phyloP scores from a whole-genome alignment of 37 sponge, comb jelly and placozoan genomes.

The Beroe ovata region DNA sequence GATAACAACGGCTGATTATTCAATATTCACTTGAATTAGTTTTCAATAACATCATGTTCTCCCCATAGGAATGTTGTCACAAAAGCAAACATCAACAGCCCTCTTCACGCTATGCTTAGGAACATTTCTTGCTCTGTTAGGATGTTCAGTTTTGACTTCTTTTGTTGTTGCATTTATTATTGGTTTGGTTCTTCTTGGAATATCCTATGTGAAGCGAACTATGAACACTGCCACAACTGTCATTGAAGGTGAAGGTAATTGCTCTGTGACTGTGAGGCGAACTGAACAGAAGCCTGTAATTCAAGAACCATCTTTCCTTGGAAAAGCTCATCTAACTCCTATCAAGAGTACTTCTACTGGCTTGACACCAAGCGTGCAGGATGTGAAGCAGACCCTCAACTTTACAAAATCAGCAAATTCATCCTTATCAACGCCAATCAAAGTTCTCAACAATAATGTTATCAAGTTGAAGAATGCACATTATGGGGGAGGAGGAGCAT shows the following conservation, averaged over 20 bases:
- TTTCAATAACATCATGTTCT: too few species aligned
- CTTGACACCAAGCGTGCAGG: constrained; percentile 2
- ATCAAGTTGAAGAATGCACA: constrained; percentile 23
- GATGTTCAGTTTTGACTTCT: constrained; percentile 19
- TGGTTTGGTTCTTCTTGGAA: constrained; percentile 2
- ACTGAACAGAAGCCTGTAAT: not conserved
- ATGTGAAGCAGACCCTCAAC: constrained; percentile 20
- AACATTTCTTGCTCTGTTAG: constrained; percentile 14
- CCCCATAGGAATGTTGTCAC: not conserved
- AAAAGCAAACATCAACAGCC: constrained; percentile 16
- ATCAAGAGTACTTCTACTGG: not conserved
- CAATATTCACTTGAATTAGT: too few species aligned
- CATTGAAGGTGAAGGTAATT: not conserved
- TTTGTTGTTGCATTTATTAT: constrained; percentile 6
- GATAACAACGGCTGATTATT: too few species aligned
- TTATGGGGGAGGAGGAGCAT: not conserved
- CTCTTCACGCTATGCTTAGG: constrained; percentile 28
- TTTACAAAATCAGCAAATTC: not conserved
- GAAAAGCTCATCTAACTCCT: constrained; percentile 19
- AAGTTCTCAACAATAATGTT: not conserved
- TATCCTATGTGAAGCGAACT: not conserved
- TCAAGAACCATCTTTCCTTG: constrained; percentile 25
- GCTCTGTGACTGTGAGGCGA: constrained; percentile 6
- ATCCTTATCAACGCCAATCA: not conserved
- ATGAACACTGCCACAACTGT: not conserved